phyloP scores from a whole-genome alignment of 1,140 invertebrate species.

The Melanaphis sacchari region DNA sequence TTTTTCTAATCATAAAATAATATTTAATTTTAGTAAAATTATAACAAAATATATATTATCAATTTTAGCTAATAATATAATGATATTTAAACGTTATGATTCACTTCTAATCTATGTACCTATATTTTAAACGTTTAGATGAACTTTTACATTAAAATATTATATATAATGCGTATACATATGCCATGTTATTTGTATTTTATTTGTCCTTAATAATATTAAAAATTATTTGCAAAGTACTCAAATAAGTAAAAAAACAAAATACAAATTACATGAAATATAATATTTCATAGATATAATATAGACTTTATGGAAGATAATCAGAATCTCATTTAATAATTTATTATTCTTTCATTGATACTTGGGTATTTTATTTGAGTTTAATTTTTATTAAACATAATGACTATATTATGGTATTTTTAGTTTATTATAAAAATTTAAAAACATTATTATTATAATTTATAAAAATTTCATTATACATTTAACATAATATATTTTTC shows the following conservation, averaged over 20 bases:
- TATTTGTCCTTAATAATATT: background rate
- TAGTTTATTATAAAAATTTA: background rate
- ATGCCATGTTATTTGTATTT: background rate
- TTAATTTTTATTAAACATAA: too few relatives aligned
- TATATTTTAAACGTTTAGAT: background rate
- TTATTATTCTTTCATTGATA: too few relatives aligned
- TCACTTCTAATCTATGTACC: background rate
- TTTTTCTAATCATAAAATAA: background rate
- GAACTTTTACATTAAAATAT: background rate
- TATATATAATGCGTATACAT: background rate
- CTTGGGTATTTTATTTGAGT: too few relatives aligned
- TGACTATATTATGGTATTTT: background rate
- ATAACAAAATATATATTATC: slow-evolving; percentile 7
- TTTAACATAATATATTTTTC: too few relatives aligned
- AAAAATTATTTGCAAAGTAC: background rate
- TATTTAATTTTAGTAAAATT: background rate
- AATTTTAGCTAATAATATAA: background rate
- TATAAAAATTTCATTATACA: background rate
- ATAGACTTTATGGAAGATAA: background rate
- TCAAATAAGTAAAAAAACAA: background rate
- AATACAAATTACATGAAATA: background rate
- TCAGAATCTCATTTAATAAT: background rate
- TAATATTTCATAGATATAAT: background rate
- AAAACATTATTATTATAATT: background rate
- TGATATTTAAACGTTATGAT: slow-evolving; percentile 15